Evolutionary conservation across 2,113 vertebrate species (phyloP).

Genomic region (Columba livia): DNA sequence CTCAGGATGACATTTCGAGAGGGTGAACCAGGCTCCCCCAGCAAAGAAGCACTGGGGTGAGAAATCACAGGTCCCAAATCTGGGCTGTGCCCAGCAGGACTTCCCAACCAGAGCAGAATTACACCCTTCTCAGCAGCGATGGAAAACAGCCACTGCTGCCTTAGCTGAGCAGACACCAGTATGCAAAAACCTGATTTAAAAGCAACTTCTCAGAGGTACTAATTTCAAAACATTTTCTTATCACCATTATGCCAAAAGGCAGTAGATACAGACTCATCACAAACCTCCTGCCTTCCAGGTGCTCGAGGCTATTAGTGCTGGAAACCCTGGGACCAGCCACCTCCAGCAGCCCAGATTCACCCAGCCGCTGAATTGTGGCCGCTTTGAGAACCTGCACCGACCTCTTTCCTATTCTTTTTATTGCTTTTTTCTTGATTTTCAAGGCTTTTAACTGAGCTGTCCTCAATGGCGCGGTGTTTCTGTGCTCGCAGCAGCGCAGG

Average conservation of each 20-base stretch:
- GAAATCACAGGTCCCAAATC: neutral
- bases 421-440: neutral
- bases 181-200: neutral
- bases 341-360: neutral
- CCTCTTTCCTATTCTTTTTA: neutral
- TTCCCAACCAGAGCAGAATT: neutral
- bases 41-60: neutral
- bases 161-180: neutral
- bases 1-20: neutral
- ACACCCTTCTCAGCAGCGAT: neutral
- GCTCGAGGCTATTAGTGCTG: neutral
- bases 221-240: neutral
- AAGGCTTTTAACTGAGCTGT: neutral
- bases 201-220: neutral
- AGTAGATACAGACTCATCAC: neutral
- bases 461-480: neutral
- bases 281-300: neutral
- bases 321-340: neutral
- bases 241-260: neutral
- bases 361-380: neutral
- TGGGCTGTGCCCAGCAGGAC: neutral
- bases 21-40: neutral
- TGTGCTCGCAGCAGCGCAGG: neutral
- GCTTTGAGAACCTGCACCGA: neutral
- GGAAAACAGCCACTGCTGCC: neutral